phyloP scores from a whole-genome alignment of 1,140 invertebrate genomes.

The Drosophila burlai region DNA sequence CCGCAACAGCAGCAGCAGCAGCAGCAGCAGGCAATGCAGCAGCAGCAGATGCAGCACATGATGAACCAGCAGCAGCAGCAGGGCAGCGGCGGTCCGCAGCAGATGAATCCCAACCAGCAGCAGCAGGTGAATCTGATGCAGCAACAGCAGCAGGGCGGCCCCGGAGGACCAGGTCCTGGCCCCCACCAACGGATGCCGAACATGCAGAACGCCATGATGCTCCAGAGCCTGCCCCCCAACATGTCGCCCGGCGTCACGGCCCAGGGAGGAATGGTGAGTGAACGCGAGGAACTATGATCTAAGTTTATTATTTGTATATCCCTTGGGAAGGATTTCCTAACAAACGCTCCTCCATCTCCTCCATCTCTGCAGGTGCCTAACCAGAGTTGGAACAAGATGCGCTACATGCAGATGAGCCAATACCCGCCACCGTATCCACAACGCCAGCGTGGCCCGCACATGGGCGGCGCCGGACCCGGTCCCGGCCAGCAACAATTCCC shows the following conservation, averaged over 20 bases:
- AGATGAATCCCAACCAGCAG: constrained; percentile 85
- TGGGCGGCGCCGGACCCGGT: constrained; percentile 61
- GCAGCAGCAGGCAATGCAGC: constrained; percentile 86
- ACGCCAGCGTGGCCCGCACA: constrained; percentile 85
- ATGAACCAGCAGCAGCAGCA: constrained; percentile 85
- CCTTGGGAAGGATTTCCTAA: not conserved
- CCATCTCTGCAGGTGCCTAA: constrained; percentile 59
- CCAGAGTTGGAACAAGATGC: constrained; percentile 81
- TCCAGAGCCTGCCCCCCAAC: constrained; percentile 71
- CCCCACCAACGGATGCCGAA: constrained; percentile 80
- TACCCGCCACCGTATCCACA: constrained; percentile 83
- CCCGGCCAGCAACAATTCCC: constrained; percentile 66
- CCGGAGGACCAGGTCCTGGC: constrained; percentile 59
- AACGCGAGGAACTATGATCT: not conserved
- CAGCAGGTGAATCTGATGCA: constrained; percentile 68
- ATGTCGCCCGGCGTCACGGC: constrained; percentile 83
- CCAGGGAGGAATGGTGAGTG: constrained; percentile 85
- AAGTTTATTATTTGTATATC: not conserved
- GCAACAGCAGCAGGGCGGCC: constrained; percentile 55
- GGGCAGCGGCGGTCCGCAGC: constrained; percentile 82
- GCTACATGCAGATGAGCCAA: constrained; percentile 77
- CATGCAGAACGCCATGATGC: constrained; percentile 80
- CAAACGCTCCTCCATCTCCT: not conserved
- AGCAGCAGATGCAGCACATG: constrained; percentile 86
- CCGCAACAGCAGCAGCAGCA: constrained; percentile 86